These are phyloP conservation scores for Chloropsis cyanopogon DNA, from an alignment of 2,113 vertebrate genomes.

Conservation along the genomic window DNA sequence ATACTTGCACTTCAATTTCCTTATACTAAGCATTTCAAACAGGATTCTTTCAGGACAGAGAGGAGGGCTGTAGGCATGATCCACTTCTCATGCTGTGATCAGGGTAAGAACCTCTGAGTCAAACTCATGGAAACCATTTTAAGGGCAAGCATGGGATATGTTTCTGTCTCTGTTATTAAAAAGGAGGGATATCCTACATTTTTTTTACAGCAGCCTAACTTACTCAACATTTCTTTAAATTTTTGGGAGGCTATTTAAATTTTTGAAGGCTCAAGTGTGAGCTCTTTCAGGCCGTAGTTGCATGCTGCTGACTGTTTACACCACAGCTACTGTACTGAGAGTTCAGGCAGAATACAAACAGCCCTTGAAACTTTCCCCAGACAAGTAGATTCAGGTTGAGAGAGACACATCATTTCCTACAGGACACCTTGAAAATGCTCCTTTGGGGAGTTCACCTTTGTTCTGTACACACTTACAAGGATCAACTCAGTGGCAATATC, in stretches of 20 bases:
- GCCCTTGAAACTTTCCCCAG: neutral
- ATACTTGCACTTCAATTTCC: neutral
- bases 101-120: neutral
- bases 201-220: neutral
- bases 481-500: neutral
- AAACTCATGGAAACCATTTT: neutral
- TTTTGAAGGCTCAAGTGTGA: neutral
- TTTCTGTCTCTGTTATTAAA: neutral
- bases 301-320: neutral
- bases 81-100: neutral
- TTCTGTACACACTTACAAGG: neutral
- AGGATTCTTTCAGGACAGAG: neutral
- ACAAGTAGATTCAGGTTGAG: neutral
- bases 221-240: neutral
- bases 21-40: neutral
- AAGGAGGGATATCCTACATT: neutral
- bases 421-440: neutral
- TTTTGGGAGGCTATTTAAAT: neutral
- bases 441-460: neutral
- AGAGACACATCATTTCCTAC: neutral
- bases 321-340: neutral
- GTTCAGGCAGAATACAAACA: neutral
- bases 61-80: neutral
- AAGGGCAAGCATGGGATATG: neutral
- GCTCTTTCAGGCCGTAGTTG: neutral